Percentiles rank a stretch among this genome's conserved stretches.
These are phyloP conservation scores for Nothocercus nigrocapillus DNA, from an alignment of 2,113 vertebrate species.

Conservation along the genomic window DNA sequence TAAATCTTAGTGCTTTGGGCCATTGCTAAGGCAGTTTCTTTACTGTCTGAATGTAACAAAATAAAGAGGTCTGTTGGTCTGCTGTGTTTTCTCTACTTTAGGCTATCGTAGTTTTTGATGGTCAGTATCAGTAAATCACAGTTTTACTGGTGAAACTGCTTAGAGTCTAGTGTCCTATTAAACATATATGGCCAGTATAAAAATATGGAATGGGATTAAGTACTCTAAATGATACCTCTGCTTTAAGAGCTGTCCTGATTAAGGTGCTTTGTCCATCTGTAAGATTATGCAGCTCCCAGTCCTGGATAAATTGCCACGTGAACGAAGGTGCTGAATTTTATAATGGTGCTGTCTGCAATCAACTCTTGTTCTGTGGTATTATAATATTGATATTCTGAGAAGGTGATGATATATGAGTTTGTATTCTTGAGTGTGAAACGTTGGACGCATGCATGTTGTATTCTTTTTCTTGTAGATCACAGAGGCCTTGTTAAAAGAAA, in stretches of 20 bases:
- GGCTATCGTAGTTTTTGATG: neutral
- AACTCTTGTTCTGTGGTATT: neutral
- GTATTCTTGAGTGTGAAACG: neutral
- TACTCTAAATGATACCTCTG: neutral
- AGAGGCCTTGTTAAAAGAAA: slow-evolving; percentile 88
- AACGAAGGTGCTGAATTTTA: neutral
- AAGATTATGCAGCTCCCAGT: neutral
- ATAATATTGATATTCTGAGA: neutral
- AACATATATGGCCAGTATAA: neutral
- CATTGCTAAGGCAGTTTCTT: neutral
- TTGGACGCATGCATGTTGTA: neutral
- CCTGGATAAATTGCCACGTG: neutral
- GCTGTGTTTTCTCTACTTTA: neutral
- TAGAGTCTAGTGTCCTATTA: neutral
- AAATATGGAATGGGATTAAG: neutral
- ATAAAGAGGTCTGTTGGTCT: neutral
- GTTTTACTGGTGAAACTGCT: neutral
- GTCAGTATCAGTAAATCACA: neutral
- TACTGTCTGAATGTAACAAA: neutral
- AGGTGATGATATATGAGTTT: neutral
- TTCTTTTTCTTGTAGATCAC: slow-evolving; percentile 82
- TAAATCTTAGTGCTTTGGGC: neutral
- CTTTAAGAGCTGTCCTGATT: neutral
- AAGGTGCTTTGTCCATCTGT: neutral
- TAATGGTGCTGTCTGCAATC: neutral